phyloP scores from a whole-genome alignment of 1,140 invertebrate species.

The Brachionus asplanchnoidis region DNA sequence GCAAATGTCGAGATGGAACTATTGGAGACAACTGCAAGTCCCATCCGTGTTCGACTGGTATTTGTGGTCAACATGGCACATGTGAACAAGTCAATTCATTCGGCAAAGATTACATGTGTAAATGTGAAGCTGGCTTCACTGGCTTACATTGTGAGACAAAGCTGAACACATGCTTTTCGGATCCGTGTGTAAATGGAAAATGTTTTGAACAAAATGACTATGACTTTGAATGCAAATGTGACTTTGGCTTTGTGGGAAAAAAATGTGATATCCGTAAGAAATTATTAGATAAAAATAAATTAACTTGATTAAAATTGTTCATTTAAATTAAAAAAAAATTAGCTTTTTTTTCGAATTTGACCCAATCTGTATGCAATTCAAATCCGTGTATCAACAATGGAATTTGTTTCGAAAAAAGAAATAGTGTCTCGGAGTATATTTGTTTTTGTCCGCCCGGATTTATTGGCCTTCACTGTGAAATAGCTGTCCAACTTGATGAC shows the following conservation, averaged over 20 bases:
- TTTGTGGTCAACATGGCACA: conserved; percentile 47
- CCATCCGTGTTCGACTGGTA: conserved; percentile 45
- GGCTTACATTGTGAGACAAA: conserved; percentile 47
- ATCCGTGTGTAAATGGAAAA: conserved; percentile 24
- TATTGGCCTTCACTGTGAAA: conserved; percentile 47
- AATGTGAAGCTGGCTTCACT: not conserved
- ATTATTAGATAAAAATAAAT: not conserved
- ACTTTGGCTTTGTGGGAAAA: conserved; percentile 23
- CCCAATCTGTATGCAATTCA: conserved; percentile 36
- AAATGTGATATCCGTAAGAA: conserved; percentile 44
- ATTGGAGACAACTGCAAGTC: not conserved
- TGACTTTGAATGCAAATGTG: not conserved
- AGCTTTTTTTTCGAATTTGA: conserved; percentile 26
- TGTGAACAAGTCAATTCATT: conserved; percentile 41
- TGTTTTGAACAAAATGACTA: not conserved
- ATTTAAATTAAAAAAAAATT: not conserved
- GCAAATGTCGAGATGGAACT: conserved; percentile 4
- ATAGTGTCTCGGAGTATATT: conserved; percentile 43
- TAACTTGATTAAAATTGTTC: not conserved
- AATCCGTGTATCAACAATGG: conserved; percentile 47
- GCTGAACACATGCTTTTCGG: not conserved
- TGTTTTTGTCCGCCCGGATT: conserved; percentile 49
- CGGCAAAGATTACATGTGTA: conserved; percentile 38
- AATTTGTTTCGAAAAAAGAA: conserved; percentile 46
- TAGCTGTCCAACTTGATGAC: conserved; percentile 44